These are phyloP conservation scores for Hylaea fasciaria DNA, from an alignment of 2,888 invertebrate species.

Conservation along the genomic window DNA sequence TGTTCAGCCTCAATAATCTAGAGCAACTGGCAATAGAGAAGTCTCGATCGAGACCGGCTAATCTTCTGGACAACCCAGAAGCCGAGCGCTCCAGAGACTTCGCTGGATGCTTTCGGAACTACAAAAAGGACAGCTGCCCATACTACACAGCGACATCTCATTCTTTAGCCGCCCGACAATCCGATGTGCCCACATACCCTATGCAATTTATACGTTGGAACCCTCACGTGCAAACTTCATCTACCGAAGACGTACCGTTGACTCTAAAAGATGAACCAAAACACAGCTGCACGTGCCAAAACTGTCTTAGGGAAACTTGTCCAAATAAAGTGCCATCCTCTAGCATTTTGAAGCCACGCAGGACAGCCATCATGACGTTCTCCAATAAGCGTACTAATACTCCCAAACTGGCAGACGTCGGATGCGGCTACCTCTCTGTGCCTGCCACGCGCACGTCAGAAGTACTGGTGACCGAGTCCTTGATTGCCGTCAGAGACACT, in stretches of 20 bases:
- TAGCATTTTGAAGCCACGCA: constrained; percentile 38
- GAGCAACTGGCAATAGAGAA: constrained; percentile 48
- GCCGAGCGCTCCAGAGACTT: constrained; percentile 48
- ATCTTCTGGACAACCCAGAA: constrained; percentile 36
- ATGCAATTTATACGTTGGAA: constrained; percentile 53
- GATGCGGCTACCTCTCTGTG: constrained; percentile 47
- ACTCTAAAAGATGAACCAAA: constrained; percentile 12
- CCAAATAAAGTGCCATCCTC: constrained; percentile 36
- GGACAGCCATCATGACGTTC: constrained; percentile 63
- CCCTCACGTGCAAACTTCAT: constrained; percentile 45
- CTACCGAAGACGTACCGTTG: constrained; percentile 34
- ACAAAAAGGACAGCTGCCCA: constrained; percentile 42
- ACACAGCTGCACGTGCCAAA: constrained; percentile 51
- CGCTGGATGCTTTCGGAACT: constrained; percentile 49
- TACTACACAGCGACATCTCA: constrained; percentile 52
- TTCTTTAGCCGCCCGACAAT: constrained; percentile 16
- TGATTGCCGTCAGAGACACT: constrained; percentile 41
- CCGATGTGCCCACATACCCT: constrained; percentile 48
- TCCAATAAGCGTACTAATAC: constrained; percentile 67
- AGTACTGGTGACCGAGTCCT: constrained; percentile 40
- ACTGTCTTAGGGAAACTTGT: constrained; percentile 48
- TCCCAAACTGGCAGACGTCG: constrained; percentile 53
- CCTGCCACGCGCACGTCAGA: constrained; percentile 40
- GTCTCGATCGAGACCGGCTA: constrained; percentile 48
- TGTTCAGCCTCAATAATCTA: constrained; percentile 47